A percentile compares a stretch with the other conserved stretches of the same genome.
Conservation (phyloP, 2,113 vertebrate genomes). For the Marmota flaviventris region DNA sequence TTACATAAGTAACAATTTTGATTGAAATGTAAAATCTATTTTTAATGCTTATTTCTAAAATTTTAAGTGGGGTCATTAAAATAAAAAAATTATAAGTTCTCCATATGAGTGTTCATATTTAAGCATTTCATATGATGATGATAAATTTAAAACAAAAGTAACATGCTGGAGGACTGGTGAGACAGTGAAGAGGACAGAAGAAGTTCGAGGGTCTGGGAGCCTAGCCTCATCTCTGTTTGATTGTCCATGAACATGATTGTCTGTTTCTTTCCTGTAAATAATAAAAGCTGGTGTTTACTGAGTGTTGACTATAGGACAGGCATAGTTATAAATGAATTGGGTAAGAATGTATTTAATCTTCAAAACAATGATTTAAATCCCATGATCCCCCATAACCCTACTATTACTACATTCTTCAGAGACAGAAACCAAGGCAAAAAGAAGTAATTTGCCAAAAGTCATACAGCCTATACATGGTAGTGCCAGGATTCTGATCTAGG, state of each 20-base stretch:
- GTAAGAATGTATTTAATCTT: conserved; percentile 14
- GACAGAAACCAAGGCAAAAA: not conserved
- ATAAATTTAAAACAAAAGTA: not conserved
- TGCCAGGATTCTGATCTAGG: not conserved
- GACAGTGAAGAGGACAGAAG: not conserved
- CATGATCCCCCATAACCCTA: not conserved
- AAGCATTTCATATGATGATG: not conserved
- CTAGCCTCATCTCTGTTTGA: not conserved
- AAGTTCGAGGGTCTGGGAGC: not conserved
- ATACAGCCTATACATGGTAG: not conserved
- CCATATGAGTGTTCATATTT: not conserved
- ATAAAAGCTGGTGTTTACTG: not conserved
- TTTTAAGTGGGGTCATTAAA: conserved; percentile 50
- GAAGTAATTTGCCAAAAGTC: not conserved
- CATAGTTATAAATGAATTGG: not conserved
- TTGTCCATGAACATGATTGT: not conserved
- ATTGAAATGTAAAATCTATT: conserved; percentile 54
- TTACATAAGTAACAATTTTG: conserved; percentile 37
- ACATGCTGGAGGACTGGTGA: not conserved
- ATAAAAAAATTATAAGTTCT: not conserved
- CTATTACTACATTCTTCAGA: conserved; percentile 31
- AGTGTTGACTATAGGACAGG: not conserved
- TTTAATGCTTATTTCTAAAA: conserved; percentile 44
- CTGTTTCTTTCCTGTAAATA: not conserved
- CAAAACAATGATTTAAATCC: conserved; percentile 20